Percentiles rank a stretch among this genome's conserved stretches.
Conservation (phyloP, 2,888 invertebrate species). For the Drosophila aldrichi region DNA sequence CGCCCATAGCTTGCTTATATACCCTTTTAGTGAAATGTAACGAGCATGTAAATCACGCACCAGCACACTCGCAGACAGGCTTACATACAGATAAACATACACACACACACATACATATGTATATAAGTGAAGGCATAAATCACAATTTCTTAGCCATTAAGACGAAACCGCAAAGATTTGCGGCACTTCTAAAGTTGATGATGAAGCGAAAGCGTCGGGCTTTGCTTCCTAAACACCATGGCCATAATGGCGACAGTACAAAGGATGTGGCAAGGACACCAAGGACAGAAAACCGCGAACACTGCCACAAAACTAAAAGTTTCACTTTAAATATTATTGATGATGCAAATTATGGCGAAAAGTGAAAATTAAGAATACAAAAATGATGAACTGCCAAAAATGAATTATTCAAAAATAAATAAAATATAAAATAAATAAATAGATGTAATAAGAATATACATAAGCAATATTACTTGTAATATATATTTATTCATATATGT, state of each 20-base stretch:
- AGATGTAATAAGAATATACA: too few relatives aligned
- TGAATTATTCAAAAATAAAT: too few relatives aligned
- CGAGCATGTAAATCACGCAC: conserved; percentile 63
- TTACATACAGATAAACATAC: conserved; percentile 28
- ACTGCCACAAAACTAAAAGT: conserved; percentile 40
- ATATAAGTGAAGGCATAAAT: conserved; percentile 60
- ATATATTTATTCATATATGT: neutral
- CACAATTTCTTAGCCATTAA: conserved; percentile 80
- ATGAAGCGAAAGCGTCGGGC: conserved; percentile 58
- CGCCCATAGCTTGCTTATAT: conserved; percentile 2
- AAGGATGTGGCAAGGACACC: conserved; percentile 19
- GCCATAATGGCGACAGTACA: conserved; percentile 6
- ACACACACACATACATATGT: conserved; percentile 9
- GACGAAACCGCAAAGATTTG: conserved; percentile 79
- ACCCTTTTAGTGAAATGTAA: conserved; percentile 32
- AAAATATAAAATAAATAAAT: neutral
- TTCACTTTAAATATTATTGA: conserved; percentile 5
- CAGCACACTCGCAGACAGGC: conserved; percentile 25
- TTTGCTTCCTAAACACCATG: conserved; percentile 31
- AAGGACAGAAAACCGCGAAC: conserved; percentile 27
- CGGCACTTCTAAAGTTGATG: conserved; percentile 69
- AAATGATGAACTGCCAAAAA: neutral
- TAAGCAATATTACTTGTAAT: too few relatives aligned
- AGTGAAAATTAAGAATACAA: neutral
- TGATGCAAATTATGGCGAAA: neutral